Evolutionary conservation across 2,888 invertebrate genomes (phyloP).

Genomic region (Epirrita christyi): DNA sequence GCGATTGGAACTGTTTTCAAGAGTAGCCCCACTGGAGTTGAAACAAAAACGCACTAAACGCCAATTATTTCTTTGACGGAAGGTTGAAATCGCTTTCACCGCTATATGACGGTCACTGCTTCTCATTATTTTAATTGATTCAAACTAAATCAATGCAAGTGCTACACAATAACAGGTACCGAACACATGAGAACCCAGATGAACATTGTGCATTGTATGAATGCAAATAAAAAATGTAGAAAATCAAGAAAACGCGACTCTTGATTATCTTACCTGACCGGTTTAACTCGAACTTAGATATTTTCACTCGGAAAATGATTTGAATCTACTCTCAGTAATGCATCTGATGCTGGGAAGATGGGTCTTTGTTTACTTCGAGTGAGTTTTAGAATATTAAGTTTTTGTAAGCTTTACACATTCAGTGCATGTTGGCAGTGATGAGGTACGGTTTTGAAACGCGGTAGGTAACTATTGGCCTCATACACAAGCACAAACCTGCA

Average conservation of each 20-base stretch:
- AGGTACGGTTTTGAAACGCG: too few species aligned
- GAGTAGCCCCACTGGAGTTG: too few species aligned
- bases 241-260: slow-evolving; percentile 38
- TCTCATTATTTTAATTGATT: not conserved
- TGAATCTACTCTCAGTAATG: slow-evolving; percentile 45
- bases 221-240: slow-evolving; percentile 39
- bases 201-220: slow-evolving; percentile 46
- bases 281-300: slow-evolving; percentile 51
- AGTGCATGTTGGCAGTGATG: too few species aligned
- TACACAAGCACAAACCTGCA: too few species aligned
- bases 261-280: slow-evolving; percentile 56
- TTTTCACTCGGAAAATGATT: slow-evolving; percentile 44
- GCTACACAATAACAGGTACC: slow-evolving; percentile 1
- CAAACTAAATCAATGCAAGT: slow-evolving; percentile 12
- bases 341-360: slow-evolving; percentile 50
- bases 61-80: too few species aligned
- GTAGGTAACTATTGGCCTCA: too few species aligned
- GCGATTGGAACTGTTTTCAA: too few species aligned
- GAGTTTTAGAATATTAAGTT: slow-evolving; percentile 47
- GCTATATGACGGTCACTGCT: too few species aligned
- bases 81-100: too few species aligned
- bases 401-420: too few species aligned
- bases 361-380: slow-evolving; percentile 65
- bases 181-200: slow-evolving; percentile 37
- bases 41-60: too few species aligned